Conservation (phyloP, 2,113 vertebrate species). For the Hemicordylus capensis region DNA sequence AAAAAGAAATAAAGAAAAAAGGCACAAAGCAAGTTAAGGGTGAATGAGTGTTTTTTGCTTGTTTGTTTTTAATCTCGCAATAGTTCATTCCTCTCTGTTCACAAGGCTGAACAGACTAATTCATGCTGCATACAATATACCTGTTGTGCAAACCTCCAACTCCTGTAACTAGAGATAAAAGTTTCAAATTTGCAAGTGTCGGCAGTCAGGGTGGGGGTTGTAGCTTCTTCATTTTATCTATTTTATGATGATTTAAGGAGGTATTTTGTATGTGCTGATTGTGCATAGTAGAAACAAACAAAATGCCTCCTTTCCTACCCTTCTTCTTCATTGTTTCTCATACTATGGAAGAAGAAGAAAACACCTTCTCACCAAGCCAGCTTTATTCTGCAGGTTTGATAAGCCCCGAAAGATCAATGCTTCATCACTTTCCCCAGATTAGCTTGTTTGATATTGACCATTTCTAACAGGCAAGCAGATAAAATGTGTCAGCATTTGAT, state of each 20-base stretch:
- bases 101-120: neutral
- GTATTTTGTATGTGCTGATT: neutral
- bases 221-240: neutral
- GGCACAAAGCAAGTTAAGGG: neutral
- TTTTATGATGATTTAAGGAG: neutral
- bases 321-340: neutral
- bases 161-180: neutral
- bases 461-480: slow-evolving; percentile 41
- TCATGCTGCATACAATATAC: neutral
- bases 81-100: neutral
- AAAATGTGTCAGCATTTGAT: slow-evolving; percentile 40
- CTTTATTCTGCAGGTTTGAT: neutral
- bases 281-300: slow-evolving; percentile 14
- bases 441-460: slow-evolving; percentile 40
- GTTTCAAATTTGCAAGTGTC: neutral
- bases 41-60: neutral
- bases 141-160: neutral
- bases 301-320: neutral
- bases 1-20: too few species aligned
- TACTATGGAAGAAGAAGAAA: slow-evolving; percentile 5
- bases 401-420: slow-evolving; percentile 34
- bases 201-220: neutral
- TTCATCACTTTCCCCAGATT: slow-evolving; percentile 28
- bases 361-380: neutral
- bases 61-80: too few species aligned